phyloP scores from a whole-genome alignment of 2,888 invertebrate genomes.

The Anarsia innoxiella region DNA sequence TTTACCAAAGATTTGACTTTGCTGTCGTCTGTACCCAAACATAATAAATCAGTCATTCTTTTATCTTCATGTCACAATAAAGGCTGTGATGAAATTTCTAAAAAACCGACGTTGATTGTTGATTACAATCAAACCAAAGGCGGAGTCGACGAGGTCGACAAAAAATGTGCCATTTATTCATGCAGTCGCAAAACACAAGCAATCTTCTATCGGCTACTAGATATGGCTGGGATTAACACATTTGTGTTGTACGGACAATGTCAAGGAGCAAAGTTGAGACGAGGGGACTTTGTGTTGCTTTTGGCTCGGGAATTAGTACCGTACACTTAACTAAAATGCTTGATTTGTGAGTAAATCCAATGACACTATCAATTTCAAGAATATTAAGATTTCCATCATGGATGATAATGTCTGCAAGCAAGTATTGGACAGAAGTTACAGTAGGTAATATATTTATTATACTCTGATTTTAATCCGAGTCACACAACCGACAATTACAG shows the following conservation, averaged over 20 bases:
- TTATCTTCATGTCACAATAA: constrained; percentile 14
- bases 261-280: neutral
- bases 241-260: constrained; percentile 2
- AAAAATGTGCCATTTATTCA: constrained; percentile 14
- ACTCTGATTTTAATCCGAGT: too few species aligned
- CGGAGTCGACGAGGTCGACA: constrained; percentile 18
- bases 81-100: constrained; percentile 10
- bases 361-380: too few species aligned
- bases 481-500: too few species aligned
- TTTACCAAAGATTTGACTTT: constrained; percentile 16
- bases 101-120: constrained; percentile 15
- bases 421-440: too few species aligned
- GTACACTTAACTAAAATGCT: too few species aligned
- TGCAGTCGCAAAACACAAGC: constrained; percentile 10
- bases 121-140: constrained; percentile 19
- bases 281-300: neutral
- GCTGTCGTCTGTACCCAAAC: constrained; percentile 14
- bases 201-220: constrained; percentile 13
- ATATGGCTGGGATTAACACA: constrained; percentile 10
- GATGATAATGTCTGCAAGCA: too few species aligned
- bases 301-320: constrained; percentile 6
- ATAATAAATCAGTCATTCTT: constrained; percentile 13
- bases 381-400: too few species aligned
- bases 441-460: too few species aligned
- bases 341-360: too few species aligned